Conservation (phyloP, 2,113 vertebrate species). For the Chascanopsetta lugubris region DNA sequence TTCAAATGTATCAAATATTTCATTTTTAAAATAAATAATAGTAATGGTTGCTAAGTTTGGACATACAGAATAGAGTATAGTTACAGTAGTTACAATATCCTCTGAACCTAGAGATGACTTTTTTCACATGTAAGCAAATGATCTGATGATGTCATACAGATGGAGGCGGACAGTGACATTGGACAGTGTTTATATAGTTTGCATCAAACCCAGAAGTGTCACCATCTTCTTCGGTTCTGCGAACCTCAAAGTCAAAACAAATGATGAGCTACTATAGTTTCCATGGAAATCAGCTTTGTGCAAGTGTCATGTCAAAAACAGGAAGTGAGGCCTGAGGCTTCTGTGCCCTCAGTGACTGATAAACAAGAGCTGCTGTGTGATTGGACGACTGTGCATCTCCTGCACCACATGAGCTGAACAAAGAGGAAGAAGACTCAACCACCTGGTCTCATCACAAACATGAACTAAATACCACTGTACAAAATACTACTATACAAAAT, state of each 20-base stretch:
- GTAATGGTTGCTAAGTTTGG: no score
- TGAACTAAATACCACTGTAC: background rate
- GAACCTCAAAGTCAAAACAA: background rate
- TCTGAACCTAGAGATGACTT: no score
- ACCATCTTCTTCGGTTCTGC: background rate
- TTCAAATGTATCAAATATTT: no score
- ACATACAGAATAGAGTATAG: no score
- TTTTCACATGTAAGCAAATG: no score
- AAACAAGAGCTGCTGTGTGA: slow-evolving; percentile 25
- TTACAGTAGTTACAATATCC: no score
- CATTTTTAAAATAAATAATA: no score
- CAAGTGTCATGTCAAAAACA: slow-evolving; percentile 59
- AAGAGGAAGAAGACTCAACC: slow-evolving; percentile 58
- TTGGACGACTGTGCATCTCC: slow-evolving; percentile 10
- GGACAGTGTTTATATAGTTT: background rate
- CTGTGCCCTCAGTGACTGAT: slow-evolving; percentile 25
- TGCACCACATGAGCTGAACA: slow-evolving; percentile 36
- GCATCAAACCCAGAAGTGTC: background rate
- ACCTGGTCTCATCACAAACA: slow-evolving; percentile 5
- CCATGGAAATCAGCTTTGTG: slow-evolving; percentile 33
- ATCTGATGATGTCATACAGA: no score
- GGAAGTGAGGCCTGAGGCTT: slow-evolving; percentile 50
- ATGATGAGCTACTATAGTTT: background rate
- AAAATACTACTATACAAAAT: no score
- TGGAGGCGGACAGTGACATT: no score